A percentile compares a stretch with the other conserved stretches of the same genome.
Evolutionary conservation across 1,140 invertebrate species (phyloP).

Genomic region (Heterodera carotae): DNA sequence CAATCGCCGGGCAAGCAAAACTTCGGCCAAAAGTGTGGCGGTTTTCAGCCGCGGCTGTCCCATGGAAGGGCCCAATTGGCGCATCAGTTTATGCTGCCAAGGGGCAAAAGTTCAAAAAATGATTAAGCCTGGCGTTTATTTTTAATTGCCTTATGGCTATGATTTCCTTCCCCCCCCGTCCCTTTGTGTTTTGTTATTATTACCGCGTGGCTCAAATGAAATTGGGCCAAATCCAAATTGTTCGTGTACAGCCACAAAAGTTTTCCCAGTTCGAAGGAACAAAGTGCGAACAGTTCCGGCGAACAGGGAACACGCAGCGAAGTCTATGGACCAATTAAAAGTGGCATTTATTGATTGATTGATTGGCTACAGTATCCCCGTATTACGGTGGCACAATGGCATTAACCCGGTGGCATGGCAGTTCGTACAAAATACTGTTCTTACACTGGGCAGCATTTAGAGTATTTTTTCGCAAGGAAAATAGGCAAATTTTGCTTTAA

Average conservation of each 20-base stretch:
- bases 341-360: too few relatives aligned
- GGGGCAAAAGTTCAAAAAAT: background rate
- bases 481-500: too few relatives aligned
- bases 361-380: too few relatives aligned
- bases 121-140: too few relatives aligned
- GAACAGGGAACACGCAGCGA: constrained; percentile 53
- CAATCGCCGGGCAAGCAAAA: constrained; percentile 42
- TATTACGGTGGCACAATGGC: background rate
- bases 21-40: constrained; percentile 41
- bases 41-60: constrained; percentile 38
- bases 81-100: constrained; percentile 46
- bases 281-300: constrained; percentile 40
- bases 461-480: too few relatives aligned
- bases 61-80: constrained; percentile 38
- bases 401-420: too few relatives aligned
- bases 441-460: too few relatives aligned
- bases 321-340: too few relatives aligned
- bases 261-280: constrained; percentile 48
- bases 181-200: constrained; percentile 3
- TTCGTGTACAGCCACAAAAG: constrained; percentile 49
- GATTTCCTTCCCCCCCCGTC: too few relatives aligned
- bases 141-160: too few relatives aligned
- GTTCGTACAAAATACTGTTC: too few relatives aligned
- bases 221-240: constrained; percentile 38
- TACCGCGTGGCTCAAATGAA: constrained; percentile 45